Evolutionary conservation across 2,797 vertebrate species (phyloP).

Genomic region (Xyrichtys novacula): DNA sequence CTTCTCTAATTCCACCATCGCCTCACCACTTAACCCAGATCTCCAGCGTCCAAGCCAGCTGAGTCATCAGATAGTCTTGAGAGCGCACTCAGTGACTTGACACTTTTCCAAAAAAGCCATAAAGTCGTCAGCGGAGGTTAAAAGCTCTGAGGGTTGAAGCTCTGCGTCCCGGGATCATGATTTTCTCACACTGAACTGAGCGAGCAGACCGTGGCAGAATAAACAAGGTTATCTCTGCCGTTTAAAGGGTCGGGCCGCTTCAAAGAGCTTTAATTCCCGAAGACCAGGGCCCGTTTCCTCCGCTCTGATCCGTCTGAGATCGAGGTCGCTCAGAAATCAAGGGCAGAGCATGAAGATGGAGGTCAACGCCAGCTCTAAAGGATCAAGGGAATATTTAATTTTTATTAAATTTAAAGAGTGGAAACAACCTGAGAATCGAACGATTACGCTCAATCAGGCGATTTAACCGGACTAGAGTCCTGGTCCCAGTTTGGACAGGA

Average conservation of each 20-base stretch:
- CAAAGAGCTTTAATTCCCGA: slow-evolving; percentile 13
- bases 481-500: no score
- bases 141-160: slow-evolving; percentile 27
- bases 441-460: no score
- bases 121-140: slow-evolving; percentile 37
- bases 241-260: slow-evolving; percentile 15
- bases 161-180: neutral
- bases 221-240: slow-evolving; percentile 46
- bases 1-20: slow-evolving; percentile 13
- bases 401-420: neutral
- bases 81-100: slow-evolving; percentile 51
- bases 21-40: slow-evolving; percentile 45
- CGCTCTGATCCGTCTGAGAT: slow-evolving; percentile 3
- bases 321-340: neutral
- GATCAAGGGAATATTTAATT: slow-evolving; percentile 2
- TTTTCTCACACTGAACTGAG: slow-evolving; percentile 19
- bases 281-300: slow-evolving; percentile 11
- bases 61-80: slow-evolving; percentile 5
- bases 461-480: no score
- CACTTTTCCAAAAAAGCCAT: slow-evolving; percentile 50
- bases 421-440: no score
- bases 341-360: neutral
- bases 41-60: slow-evolving; percentile 29
- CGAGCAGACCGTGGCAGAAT: slow-evolving; percentile 15
- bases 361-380: neutral